A percentile compares a stretch with the other conserved stretches of the same genome.
These are phyloP conservation scores for Eunapius fragilis DNA, from an alignment of 37 sponge, comb jelly and placozoan species.

Conservation along the genomic window DNA sequence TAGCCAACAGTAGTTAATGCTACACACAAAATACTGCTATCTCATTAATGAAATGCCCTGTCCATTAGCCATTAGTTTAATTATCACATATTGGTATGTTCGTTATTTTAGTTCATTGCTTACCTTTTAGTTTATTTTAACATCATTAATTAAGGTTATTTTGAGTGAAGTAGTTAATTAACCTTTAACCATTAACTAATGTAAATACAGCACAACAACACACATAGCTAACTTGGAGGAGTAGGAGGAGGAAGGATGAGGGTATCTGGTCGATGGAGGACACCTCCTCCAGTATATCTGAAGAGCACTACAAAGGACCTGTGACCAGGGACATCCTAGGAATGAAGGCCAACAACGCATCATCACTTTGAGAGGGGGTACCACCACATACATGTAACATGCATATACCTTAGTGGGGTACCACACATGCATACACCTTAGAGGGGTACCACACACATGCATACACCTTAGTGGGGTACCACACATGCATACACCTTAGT, in stretches of 20 bases:
- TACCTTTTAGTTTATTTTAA: too few relatives aligned
- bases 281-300: constrained; percentile 80
- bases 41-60: too few relatives aligned
- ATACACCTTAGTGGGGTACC: too few relatives aligned
- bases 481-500: too few relatives aligned
- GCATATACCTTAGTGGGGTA: background rate
- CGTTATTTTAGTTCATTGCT: too few relatives aligned
- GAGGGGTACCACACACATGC: too few relatives aligned
- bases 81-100: too few relatives aligned
- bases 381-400: background rate
- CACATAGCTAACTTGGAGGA: background rate
- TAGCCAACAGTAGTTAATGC: too few relatives aligned
- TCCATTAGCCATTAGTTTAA: too few relatives aligned
- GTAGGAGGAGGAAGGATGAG: background rate
- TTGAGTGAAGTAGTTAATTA: too few relatives aligned
- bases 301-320: constrained; percentile 69
- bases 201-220: background rate
- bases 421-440: background rate
- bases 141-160: too few relatives aligned
- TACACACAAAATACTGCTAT: too few relatives aligned
- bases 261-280: constrained; percentile 5
- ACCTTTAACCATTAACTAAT: background rate
- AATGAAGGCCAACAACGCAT: background rate
- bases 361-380: background rate
- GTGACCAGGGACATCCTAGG: constrained; percentile 65